Evolutionary conservation across 1,140 invertebrate species (phyloP), one percentile per base, ranked within the genome.

Genomic region (Zaprionus capensis): DNA sequence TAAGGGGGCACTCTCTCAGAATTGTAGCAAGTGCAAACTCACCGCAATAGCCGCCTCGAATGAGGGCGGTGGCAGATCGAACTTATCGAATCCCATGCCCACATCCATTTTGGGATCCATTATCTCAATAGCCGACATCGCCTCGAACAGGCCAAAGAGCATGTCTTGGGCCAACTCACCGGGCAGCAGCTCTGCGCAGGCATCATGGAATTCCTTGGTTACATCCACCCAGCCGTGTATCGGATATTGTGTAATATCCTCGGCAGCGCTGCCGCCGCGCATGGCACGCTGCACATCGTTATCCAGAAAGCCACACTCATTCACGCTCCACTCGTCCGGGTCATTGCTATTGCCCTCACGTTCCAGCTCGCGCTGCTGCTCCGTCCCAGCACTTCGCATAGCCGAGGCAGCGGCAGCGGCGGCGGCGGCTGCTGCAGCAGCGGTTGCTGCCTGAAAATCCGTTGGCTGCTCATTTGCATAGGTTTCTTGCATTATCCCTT

Each of bases 51-150:
- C 96, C 87, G 98, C 96, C 80, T 97, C 95, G 92, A 99, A 98
- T 63, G 96, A 98, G n/a, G 98, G 95, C 38, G 97, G 96, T 92
- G 97, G 96, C 83, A 96, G 95, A 78, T 95, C 95, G 11, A 96
- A 96, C 88, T 97, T 94, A 93, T 99, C 99, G 91, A 98, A 99
- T 78, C 98, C 93, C 98, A 99, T 99, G 24, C 98, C 98, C 49
- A 98, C 98, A 94, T 99, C 99, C 99, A 99, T 99, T 95, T 99
- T 99, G 1, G 98, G 98, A 93, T 99, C 98, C 98, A 99, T 99
- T 97, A 99, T 99, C 93, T 99, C 99, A 91, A 99, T 99, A 1
- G 99, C 99, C 11, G 98, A 99, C 99, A 99, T 99, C 0, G 98
- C 98, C 93, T 99, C 99, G 94, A 99, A 99, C 20, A 99, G 93